Conservation (phyloP, 2,888 invertebrate genomes). For the Lycocerus yunnanus region DNA sequence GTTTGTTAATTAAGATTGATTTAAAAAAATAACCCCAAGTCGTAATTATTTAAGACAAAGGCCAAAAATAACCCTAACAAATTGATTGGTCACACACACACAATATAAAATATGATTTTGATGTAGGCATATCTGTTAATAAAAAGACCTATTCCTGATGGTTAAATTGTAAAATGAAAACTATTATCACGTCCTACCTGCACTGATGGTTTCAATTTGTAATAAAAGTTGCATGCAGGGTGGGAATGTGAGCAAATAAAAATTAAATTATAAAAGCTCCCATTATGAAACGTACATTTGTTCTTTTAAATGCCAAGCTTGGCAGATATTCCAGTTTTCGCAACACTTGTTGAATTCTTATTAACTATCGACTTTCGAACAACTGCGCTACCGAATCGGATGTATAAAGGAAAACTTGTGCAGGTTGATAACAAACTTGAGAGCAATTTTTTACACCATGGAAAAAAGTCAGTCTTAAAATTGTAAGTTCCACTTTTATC, state of each 20-base stretch:
- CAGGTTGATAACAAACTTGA: neutral
- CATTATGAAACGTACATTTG: neutral
- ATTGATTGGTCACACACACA: neutral
- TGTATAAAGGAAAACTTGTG: neutral
- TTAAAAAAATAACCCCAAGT: neutral
- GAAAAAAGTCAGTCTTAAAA: neutral
- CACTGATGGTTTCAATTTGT: slow-evolving; percentile 24
- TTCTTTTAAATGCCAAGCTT: slow-evolving; percentile 1
- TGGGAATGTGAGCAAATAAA: neutral
- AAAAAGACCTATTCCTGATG: no score
- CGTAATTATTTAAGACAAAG: neutral
- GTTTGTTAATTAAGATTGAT: neutral
- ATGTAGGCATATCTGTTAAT: neutral
- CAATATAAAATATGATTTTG: no score
- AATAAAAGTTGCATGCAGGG: slow-evolving; percentile 16
- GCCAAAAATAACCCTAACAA: neutral
- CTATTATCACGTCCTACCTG: slow-evolving; percentile 22
- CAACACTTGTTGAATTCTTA: slow-evolving; percentile 42
- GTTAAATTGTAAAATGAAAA: slow-evolving; percentile 11
- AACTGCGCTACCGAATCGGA: neutral
- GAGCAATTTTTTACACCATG: neutral
- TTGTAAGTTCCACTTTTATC: neutral
- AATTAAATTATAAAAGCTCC: neutral
- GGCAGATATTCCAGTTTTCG: slow-evolving; percentile 22
- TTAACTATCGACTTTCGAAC: slow-evolving; percentile 20